A percentile compares a stretch with the other conserved stretches of the same genome.
phyloP scores from a whole-genome alignment of 2,888 invertebrate species.

The Drepana falcataria region DNA sequence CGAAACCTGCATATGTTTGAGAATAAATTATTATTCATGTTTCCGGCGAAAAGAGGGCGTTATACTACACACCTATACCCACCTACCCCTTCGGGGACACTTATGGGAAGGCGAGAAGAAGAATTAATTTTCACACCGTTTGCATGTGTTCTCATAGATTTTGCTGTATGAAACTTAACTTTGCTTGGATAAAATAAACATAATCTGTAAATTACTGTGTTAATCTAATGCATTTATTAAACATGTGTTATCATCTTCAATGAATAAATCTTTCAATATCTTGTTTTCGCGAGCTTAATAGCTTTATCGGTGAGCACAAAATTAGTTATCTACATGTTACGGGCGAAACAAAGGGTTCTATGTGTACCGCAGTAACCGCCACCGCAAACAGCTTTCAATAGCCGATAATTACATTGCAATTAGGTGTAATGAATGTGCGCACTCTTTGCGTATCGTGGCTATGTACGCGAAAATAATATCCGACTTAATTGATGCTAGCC shows the following conservation, averaged over 20 bases:
- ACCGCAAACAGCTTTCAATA: slow-evolving; percentile 43
- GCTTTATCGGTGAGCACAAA: slow-evolving; percentile 4
- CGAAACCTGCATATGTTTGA: no score
- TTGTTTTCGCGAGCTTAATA: neutral
- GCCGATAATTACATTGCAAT: slow-evolving; percentile 60
- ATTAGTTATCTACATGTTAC: slow-evolving; percentile 17
- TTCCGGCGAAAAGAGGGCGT: no score
- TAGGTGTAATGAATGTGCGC: slow-evolving; percentile 52
- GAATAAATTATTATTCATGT: no score
- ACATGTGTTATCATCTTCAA: neutral
- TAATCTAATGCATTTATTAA: neutral
- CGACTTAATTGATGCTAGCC: slow-evolving; percentile 40
- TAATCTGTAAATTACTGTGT: no score
- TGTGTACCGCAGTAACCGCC: slow-evolving; percentile 21
- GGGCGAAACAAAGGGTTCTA: slow-evolving; percentile 25
- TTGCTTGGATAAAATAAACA: no score
- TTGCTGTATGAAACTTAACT: no score
- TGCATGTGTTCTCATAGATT: no score
- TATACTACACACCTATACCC: no score
- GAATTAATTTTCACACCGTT: no score
- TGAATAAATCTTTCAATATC: neutral
- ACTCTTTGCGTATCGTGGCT: slow-evolving; percentile 30
- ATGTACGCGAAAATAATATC: slow-evolving; percentile 36
- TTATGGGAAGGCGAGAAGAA: no score
- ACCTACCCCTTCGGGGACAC: no score